Evolutionary conservation across 2,888 invertebrate genomes (phyloP).

Genomic region (Napeogenes sylphis): DNA sequence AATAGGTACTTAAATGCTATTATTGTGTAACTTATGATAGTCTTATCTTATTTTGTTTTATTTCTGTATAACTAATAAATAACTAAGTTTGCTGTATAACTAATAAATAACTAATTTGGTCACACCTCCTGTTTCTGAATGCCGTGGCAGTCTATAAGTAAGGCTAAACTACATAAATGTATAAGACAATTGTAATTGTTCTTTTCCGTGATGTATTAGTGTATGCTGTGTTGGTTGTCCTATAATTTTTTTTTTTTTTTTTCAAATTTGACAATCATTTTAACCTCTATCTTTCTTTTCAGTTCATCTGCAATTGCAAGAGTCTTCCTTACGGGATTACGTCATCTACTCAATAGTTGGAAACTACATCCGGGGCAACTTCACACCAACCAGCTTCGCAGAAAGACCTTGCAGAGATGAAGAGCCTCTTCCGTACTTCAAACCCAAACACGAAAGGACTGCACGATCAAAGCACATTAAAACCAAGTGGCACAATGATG

Average conservation of each 20-base stretch:
- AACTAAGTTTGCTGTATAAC: too few species aligned
- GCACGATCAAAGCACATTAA: slow-evolving; percentile 52
- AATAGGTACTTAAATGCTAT: too few species aligned
- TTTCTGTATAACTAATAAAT: too few species aligned
- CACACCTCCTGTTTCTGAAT: too few species aligned
- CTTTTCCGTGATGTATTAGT: too few species aligned
- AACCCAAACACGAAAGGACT: slow-evolving; percentile 52
- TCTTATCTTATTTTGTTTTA: too few species aligned
- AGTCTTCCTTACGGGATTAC: slow-evolving; percentile 56
- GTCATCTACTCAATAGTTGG: slow-evolving; percentile 62
- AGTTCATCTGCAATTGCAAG: slow-evolving; percentile 64
- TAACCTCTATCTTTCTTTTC: slow-evolving; percentile 35
- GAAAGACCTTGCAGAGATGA: slow-evolving; percentile 61
- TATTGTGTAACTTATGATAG: too few species aligned
- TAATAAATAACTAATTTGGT: too few species aligned
- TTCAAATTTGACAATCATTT: too few species aligned
- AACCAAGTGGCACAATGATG: slow-evolving; percentile 35
- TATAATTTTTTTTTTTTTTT: neutral
- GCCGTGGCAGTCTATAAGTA: too few species aligned
- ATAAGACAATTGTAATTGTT: too few species aligned
- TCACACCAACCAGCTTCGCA: slow-evolving; percentile 59
- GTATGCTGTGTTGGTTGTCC: neutral
- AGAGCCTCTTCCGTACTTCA: slow-evolving; percentile 56
- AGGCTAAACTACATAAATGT: too few species aligned
- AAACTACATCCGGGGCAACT: slow-evolving; percentile 62